Evolutionary conservation across 2,888 invertebrate species (phyloP).

Genomic region (Orthosia incerta): DNA sequence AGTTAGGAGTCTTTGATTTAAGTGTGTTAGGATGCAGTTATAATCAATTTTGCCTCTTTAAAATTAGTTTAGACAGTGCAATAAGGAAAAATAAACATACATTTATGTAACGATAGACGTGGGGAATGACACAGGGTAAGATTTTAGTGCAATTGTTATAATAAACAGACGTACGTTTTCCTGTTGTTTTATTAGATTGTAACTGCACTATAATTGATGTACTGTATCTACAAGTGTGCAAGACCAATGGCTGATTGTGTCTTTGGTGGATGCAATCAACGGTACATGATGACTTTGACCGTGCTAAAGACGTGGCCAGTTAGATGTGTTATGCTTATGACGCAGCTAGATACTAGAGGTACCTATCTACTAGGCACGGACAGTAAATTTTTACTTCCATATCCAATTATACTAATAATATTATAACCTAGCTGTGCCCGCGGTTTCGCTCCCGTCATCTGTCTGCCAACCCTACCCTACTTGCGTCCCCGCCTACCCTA

Average conservation of each 20-base stretch:
- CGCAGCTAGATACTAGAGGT: too few species aligned
- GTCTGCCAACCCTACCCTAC: too few species aligned
- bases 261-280: slow-evolving; percentile 47
- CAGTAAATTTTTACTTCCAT: too few species aligned
- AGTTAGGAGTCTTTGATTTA: too few species aligned
- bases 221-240: slow-evolving; percentile 13
- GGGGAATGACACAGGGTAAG: slow-evolving; percentile 13
- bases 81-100: slow-evolving; percentile 15
- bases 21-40: too few species aligned
- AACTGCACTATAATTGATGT: slow-evolving; percentile 33
- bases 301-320: slow-evolving; percentile 19
- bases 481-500: too few species aligned
- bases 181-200: slow-evolving; percentile 37
- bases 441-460: too few species aligned
- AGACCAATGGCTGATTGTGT: slow-evolving; percentile 52
- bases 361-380: too few species aligned
- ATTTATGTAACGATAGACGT: slow-evolving; percentile 4
- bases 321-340: background rate
- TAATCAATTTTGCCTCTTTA: too few species aligned
- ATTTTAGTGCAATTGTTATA: slow-evolving; percentile 17
- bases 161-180: slow-evolving; percentile 40
- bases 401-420: too few species aligned
- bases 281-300: slow-evolving; percentile 47
- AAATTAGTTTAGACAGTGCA: background rate
- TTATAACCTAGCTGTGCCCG: too few species aligned